phyloP scores from a whole-genome alignment of 2,797 vertebrate species.

The Enteromius thamalakanensis region DNA sequence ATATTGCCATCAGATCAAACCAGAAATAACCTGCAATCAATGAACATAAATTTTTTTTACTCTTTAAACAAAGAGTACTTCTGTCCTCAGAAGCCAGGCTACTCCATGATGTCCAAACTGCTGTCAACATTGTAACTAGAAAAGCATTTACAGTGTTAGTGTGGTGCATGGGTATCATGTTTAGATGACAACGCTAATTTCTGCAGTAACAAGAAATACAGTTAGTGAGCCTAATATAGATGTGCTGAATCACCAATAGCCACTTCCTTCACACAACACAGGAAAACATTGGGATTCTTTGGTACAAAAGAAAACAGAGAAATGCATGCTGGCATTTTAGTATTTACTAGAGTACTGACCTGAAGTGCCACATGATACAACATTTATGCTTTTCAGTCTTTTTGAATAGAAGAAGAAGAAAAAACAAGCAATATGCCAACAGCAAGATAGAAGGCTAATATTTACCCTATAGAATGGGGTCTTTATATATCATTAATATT shows the following conservation, averaged over 20 bases:
- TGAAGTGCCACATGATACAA: neutral
- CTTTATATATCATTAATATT: neutral
- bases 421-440: neutral
- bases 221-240: neutral
- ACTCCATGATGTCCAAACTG: neutral
- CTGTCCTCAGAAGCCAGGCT: neutral
- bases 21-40: neutral
- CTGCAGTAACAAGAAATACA: slow-evolving; percentile 15
- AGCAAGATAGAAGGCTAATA: neutral
- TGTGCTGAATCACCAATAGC: neutral
- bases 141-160: neutral
- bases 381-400: neutral
- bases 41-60: neutral
- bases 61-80: neutral
- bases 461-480: neutral
- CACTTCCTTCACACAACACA: neutral
- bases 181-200: neutral
- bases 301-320: neutral
- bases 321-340: neutral
- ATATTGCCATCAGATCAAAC: neutral
- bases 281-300: slow-evolving; percentile 23
- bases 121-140: neutral
- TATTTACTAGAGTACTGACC: neutral
- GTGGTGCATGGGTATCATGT: neutral
- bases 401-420: neutral